Percentiles rank a stretch among this genome's conserved stretches.
These are phyloP conservation scores for Mesocentrotus franciscanus DNA, from an alignment of 53 echinoderm and acorn worm species.

Conservation along the genomic window DNA sequence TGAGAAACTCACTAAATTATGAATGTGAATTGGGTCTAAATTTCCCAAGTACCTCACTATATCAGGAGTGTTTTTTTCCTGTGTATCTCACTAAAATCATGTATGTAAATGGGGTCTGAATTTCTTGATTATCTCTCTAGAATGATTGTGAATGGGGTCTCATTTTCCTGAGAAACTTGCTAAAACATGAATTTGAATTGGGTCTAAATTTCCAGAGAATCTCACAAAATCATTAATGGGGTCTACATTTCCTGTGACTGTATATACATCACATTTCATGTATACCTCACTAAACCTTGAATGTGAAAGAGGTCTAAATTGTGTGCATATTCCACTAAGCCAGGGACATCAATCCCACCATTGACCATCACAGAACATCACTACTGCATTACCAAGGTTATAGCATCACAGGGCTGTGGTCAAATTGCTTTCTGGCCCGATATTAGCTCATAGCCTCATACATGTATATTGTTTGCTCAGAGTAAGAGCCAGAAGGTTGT, in stretches of 20 bases:
- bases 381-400: background rate
- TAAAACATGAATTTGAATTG: too few species aligned
- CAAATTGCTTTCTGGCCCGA: slow-evolving; percentile 21
- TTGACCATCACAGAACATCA: background rate
- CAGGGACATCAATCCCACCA: background rate
- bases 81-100: too few species aligned
- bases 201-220: too few species aligned
- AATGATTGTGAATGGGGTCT: background rate
- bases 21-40: too few species aligned
- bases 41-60: too few species aligned
- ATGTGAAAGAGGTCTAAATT: background rate
- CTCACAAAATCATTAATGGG: background rate
- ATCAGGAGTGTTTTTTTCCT: too few species aligned
- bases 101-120: too few species aligned
- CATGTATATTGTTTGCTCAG: background rate
- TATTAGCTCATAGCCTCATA: background rate
- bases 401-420: background rate
- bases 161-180: background rate
- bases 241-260: background rate
- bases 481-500: background rate
- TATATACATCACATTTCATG: too few species aligned
- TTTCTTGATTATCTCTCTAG: too few species aligned
- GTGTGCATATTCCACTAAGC: background rate
- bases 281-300: background rate
- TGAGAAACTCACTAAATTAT: too few species aligned